These are phyloP conservation scores for Martes martes DNA, from an alignment of 2,113 vertebrate genomes.

Conservation along the genomic window DNA sequence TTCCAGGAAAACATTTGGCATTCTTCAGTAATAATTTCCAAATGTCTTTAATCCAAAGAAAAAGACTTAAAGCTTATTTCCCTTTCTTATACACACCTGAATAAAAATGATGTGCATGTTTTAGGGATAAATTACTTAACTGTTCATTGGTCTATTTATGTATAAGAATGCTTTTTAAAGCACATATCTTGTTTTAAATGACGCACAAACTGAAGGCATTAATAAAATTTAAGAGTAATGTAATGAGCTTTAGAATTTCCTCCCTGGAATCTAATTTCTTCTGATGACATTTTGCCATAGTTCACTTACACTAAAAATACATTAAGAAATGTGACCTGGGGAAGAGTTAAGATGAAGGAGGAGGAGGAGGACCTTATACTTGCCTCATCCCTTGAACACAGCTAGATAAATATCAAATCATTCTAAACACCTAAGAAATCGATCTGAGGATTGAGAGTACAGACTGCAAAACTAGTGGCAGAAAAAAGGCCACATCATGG, in stretches of 20 bases:
- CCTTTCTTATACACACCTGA: slow-evolving; percentile 57
- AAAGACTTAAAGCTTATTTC: slow-evolving; percentile 39
- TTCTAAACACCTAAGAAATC: not conserved
- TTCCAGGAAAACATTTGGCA: slow-evolving; percentile 35
- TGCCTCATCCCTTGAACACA: not conserved
- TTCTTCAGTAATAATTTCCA: slow-evolving; percentile 42
- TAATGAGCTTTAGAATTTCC: slow-evolving; percentile 28
- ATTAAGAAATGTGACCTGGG: not conserved
- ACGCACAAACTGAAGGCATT: slow-evolving; percentile 52
- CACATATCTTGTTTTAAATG: slow-evolving; percentile 59
- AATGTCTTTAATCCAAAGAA: slow-evolving; percentile 41
- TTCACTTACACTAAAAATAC: slow-evolving; percentile 7
- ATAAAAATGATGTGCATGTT: slow-evolving; percentile 66
- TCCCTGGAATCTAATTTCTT: slow-evolving; percentile 8
- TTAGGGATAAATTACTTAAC: slow-evolving; percentile 46
- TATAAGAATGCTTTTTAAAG: slow-evolving; percentile 62
- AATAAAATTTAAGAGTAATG: slow-evolving; percentile 66
- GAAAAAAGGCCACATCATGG: not conserved
- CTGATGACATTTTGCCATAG: not conserved
- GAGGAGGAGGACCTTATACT: not conserved
- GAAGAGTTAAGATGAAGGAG: not conserved
- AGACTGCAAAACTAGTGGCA: not conserved
- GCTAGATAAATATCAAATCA: not conserved
- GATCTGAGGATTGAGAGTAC: not conserved
- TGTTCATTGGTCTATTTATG: slow-evolving; percentile 56